Percentiles rank a stretch among this genome's conserved stretches.
Evolutionary conservation across 2,113 vertebrate species (phyloP).

Genomic region (Urocitellus parryii): DNA sequence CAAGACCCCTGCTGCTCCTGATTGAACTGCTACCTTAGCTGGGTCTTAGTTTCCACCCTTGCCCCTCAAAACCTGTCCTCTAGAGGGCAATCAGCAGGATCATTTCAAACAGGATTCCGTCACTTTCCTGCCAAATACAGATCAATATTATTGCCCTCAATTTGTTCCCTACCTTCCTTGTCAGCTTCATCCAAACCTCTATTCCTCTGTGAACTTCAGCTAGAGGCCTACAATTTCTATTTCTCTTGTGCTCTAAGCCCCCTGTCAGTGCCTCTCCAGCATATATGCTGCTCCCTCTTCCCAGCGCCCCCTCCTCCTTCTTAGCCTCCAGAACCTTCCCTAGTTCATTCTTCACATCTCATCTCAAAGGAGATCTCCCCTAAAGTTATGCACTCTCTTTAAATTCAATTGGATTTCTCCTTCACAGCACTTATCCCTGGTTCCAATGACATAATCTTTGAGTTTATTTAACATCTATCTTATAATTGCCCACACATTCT

Average conservation of each 20-base stretch:
- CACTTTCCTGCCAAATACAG: not conserved
- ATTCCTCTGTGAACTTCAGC: not conserved
- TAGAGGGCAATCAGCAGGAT: not conserved
- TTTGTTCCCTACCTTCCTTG: not conserved
- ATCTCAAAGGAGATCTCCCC: not conserved
- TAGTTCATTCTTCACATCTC: not conserved
- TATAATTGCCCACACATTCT: not conserved
- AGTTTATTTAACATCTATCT: not conserved
- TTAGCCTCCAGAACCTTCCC: not conserved
- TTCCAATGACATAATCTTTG: not conserved
- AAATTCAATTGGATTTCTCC: not conserved
- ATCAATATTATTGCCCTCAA: not conserved
- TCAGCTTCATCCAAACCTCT: not conserved
- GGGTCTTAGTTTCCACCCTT: not conserved
- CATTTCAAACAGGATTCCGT: not conserved
- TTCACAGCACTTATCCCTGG: not conserved
- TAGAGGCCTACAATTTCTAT: not conserved
- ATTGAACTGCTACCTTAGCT: not conserved
- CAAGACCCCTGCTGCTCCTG: not conserved
- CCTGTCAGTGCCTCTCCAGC: not conserved
- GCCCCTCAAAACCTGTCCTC: not conserved
- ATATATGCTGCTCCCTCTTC: not conserved
- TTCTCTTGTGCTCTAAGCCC: not conserved
- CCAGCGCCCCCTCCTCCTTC: not conserved
- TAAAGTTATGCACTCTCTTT: not conserved